These are phyloP conservation scores for Notarius lentiginosus DNA, from an alignment of 2,113 vertebrate genomes.

Conservation along the genomic window DNA sequence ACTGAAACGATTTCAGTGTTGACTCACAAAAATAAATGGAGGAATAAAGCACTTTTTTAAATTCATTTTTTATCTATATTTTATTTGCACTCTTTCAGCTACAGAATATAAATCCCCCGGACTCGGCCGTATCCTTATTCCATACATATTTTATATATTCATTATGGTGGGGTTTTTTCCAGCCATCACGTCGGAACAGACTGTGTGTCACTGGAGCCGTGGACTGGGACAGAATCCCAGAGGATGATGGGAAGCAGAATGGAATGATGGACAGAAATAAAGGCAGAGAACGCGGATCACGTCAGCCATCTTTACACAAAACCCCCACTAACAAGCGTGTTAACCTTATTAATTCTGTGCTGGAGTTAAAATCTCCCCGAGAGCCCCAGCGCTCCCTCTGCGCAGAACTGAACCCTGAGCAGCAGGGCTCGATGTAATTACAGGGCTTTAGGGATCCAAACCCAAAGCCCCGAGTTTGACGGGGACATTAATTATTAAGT, in stretches of 20 bases:
- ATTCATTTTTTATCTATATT: not conserved
- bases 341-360: conserved; percentile 70
- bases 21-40: not conserved
- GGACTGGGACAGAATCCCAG: not conserved
- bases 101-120: not conserved
- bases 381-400: conserved; percentile 57
- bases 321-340: conserved; percentile 6
- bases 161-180: not conserved
- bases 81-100: not conserved
- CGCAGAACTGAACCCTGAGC: conserved; percentile 57
- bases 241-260: conserved; percentile 13
- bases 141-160: not conserved
- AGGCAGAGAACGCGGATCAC: not conserved
- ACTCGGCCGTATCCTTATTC: not conserved
- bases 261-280: not conserved
- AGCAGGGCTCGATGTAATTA: conserved; percentile 61
- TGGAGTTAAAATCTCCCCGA: conserved; percentile 61
- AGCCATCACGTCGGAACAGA: not conserved
- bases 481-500: conserved; percentile 44
- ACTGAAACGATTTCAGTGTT: not conserved
- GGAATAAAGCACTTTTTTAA: not conserved
- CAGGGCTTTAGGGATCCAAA: conserved; percentile 54
- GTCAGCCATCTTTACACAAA: not conserved
- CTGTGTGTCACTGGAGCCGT: not conserved
- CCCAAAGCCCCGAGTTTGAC: conserved; percentile 50